Conservation (phyloP, 2,888 invertebrate species). For the Tethea ocularis region DNA sequence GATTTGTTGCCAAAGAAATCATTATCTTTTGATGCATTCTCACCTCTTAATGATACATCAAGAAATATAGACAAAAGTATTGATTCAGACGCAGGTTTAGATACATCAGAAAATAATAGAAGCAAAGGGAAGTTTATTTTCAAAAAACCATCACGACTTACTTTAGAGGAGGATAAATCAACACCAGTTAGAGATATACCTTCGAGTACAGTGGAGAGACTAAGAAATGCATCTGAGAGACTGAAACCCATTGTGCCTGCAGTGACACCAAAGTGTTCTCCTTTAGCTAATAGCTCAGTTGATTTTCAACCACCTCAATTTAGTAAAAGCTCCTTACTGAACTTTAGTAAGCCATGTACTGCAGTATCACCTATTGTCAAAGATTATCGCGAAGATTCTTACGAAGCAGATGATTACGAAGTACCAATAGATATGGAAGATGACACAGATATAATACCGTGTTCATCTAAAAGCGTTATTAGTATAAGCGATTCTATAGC, state of each 20-base stretch:
- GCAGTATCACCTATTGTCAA: conserved; percentile 48
- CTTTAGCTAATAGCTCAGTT: conserved; percentile 65
- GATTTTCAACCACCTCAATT: conserved; percentile 68
- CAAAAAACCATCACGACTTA: conserved; percentile 66
- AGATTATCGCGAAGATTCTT: conserved; percentile 23
- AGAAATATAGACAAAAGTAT: conserved; percentile 41
- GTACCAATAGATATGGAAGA: conserved; percentile 35
- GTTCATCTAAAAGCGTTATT: conserved; percentile 41
- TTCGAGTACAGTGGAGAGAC: conserved; percentile 66
- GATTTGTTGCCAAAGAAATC: conserved; percentile 56
- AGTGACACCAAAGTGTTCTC: conserved; percentile 46
- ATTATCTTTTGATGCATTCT: conserved; percentile 56
- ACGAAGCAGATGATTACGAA: conserved; percentile 36
- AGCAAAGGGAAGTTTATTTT: conserved; percentile 74
- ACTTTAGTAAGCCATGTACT: conserved; percentile 50
- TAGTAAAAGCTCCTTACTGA: conserved; percentile 53
- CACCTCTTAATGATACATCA: conserved; percentile 45
- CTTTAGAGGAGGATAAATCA: conserved; percentile 43
- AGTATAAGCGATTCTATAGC: conserved; percentile 57
- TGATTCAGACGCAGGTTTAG: conserved; percentile 43
- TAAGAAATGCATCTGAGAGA: conserved; percentile 61
- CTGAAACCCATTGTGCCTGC: conserved; percentile 59
- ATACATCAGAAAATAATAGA: conserved; percentile 48
- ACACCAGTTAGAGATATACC: conserved; percentile 53
- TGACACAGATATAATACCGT: conserved; percentile 47